Percentiles rank a stretch among this genome's conserved stretches.
Evolutionary conservation across 2,888 invertebrate genomes (phyloP).

Genomic region (Phyllotreta striolata): DNA sequence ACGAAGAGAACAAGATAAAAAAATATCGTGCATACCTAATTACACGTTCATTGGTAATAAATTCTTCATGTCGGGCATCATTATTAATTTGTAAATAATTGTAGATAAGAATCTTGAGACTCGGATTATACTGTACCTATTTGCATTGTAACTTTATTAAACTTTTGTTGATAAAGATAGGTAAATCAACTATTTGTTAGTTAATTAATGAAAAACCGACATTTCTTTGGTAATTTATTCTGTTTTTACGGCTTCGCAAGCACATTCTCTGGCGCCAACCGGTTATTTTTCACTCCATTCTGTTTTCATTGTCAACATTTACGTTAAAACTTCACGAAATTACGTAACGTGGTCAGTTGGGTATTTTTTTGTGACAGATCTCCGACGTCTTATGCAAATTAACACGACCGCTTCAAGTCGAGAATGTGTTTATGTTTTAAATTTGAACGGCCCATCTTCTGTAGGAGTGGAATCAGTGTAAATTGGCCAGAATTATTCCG

Average conservation of each 20-base stretch:
- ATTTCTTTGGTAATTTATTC: constrained; percentile 1
- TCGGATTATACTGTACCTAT: no score
- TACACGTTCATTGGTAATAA: no score
- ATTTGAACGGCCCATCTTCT: constrained; percentile 6
- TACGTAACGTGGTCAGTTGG: constrained; percentile 15
- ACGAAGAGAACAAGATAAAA: no score
- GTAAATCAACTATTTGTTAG: not conserved
- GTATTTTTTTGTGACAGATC: constrained; percentile 13
- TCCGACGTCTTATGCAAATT: constrained; percentile 16
- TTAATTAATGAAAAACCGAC: not conserved
- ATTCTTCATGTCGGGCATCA: no score
- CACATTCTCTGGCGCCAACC: constrained; percentile 4
- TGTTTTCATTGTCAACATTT: constrained; percentile 13
- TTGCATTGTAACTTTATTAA: no score
- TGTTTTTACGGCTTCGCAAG: constrained; percentile 2
- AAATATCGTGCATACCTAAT: no score
- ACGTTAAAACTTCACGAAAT: constrained; percentile 4
- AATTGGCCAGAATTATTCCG: constrained; percentile 13
- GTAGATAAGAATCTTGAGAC: no score
- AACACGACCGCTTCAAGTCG: constrained; percentile 7
- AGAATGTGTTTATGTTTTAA: constrained; percentile 10
- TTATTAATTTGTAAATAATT: no score
- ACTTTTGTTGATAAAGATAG: no score
- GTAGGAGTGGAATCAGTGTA: constrained; percentile 15
- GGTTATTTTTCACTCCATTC: constrained; percentile 7